Percentiles rank a stretch among this genome's conserved stretches.
Conservation (phyloP, 2,797 vertebrate species). For the Lagocephalus sceleratus region DNA sequence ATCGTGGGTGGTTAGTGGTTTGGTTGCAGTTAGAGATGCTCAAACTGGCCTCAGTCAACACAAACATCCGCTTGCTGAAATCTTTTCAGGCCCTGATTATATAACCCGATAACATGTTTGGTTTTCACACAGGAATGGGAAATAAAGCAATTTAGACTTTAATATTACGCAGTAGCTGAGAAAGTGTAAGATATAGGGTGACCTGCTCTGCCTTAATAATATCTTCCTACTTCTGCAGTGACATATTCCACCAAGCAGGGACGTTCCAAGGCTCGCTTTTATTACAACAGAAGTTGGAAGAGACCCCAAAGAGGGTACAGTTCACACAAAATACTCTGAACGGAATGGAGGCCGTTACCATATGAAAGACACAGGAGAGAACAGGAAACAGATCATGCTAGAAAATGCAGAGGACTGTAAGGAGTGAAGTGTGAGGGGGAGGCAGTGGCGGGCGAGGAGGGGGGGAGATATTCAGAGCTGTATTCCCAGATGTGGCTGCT, state of each 20-base stretch:
- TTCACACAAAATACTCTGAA: conserved; percentile 56
- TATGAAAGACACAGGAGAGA: conserved; percentile 52
- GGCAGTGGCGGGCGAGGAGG: conserved; percentile 11
- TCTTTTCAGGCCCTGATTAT: conserved; percentile 65
- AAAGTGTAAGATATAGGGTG: conserved; percentile 28
- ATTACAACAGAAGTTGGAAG: conserved; percentile 49
- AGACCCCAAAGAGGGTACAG: conserved; percentile 50
- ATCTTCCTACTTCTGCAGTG: conserved; percentile 41
- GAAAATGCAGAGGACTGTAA: conserved; percentile 39
- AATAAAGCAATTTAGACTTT: conserved; percentile 1
- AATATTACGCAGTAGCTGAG: conserved; percentile 10
- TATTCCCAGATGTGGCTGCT: conserved; percentile 68
- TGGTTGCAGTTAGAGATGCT: too few species aligned
- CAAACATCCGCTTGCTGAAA: conserved; percentile 30
- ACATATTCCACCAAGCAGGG: conserved; percentile 54
- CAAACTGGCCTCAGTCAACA: too few species aligned
- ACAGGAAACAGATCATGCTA: conserved; percentile 42
- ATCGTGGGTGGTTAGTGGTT: too few species aligned
- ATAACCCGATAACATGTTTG: neutral
- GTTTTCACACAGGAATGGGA: conserved; percentile 3
- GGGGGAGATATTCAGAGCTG: conserved; percentile 56
- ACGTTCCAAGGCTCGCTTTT: conserved; percentile 63
- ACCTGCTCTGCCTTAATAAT: conserved; percentile 43
- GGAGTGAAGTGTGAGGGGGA: conserved; percentile 21
- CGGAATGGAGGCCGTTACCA: conserved; percentile 58